Base-by-base conservation (phyloP, 2,888 invertebrate genomes). In the Lumbricus terrestris region DNA sequence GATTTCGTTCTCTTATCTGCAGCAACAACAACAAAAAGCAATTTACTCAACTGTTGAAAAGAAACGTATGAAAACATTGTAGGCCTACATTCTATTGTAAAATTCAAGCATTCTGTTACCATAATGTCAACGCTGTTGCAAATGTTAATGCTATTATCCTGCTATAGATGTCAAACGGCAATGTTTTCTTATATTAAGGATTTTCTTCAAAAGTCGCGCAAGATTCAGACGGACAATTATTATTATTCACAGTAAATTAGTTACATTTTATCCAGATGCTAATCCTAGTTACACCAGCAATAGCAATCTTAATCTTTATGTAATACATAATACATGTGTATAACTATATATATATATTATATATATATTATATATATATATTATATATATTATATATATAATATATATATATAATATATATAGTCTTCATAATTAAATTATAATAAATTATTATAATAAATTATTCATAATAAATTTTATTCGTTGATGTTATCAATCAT, bases 1-100 rank as follows among this genome's bases (percentile, higher is more conserved):
- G 95, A 95, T 91, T 95, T 95, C 47, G 94, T 94, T 93, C 95
- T 95, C 91, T 95, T 93, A 18, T 94, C 93, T 69, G 69, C 11
- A n/a, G n/a, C n/a, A 16, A n/a, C 8, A 69, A n/a, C 29, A 29
- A 69, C 42, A 54, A 23, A n/a, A 11, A n/a, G 8, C 8, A 69
- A 69, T 69, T 69, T n/a, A 69, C 5, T n/a, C 47, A 47, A 20
- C 47, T 47, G 18, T 47, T 47, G 20, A 47, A n/a, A n/a, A 29
- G 23, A 35, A 37, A 3, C 18, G 29, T 2, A 85, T 85, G 8
- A 85, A 85, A 85, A 34, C 11, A 34, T 0, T 38, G 38, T 33
- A 40, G 33, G n/a, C n/a, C n/a, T n/a, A n/a, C n/a, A 20, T 88
- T 13, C 33, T 40, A 34, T 13, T 38, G n/a, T 40, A 15, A 42